phyloP scores from a whole-genome alignment of 2,888 invertebrate genomes.

The Malachius bipustulatus region DNA sequence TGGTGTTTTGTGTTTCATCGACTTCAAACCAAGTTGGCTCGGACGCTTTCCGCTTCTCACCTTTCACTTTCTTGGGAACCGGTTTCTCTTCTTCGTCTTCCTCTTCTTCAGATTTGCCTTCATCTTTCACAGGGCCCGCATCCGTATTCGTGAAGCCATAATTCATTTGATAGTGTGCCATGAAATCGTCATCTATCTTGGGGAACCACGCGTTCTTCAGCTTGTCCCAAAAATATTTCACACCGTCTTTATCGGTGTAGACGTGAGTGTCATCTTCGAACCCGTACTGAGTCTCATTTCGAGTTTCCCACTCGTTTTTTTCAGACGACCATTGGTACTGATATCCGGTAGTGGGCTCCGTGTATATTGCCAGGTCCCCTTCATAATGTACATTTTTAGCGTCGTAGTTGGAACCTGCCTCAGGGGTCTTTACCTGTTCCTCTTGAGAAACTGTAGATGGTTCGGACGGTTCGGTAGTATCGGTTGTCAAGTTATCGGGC shows the following conservation, averaged over 20 bases:
- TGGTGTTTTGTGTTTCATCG: constrained; percentile 78
- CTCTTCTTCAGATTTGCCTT: constrained; percentile 13
- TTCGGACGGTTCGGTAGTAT: no score
- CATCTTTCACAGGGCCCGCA: no score
- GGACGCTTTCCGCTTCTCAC: constrained; percentile 41
- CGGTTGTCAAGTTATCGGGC: no score
- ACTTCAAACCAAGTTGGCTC: constrained; percentile 78
- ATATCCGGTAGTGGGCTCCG: constrained; percentile 56
- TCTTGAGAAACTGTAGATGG: no score
- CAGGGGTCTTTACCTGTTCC: no score
- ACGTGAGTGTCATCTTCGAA: constrained; percentile 67
- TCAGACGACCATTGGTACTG: constrained; percentile 53
- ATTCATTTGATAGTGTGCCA: constrained; percentile 91
- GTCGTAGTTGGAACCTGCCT: no score
- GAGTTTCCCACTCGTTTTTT: constrained; percentile 47
- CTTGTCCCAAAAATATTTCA: constrained; percentile 83
- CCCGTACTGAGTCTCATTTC: constrained; percentile 41
- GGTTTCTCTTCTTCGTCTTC: constrained; percentile 11
- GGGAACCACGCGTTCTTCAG: constrained; percentile 93
- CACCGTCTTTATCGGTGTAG: constrained; percentile 78
- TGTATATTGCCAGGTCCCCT: constrained; percentile 58
- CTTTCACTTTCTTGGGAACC: constrained; percentile 25
- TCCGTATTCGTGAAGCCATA: constrained; percentile 62
- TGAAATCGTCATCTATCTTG: constrained; percentile 91
- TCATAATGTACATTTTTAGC: constrained; percentile 54